phyloP scores from a whole-genome alignment of 2,888 invertebrate genomes.

The Argyra leucocephala region DNA sequence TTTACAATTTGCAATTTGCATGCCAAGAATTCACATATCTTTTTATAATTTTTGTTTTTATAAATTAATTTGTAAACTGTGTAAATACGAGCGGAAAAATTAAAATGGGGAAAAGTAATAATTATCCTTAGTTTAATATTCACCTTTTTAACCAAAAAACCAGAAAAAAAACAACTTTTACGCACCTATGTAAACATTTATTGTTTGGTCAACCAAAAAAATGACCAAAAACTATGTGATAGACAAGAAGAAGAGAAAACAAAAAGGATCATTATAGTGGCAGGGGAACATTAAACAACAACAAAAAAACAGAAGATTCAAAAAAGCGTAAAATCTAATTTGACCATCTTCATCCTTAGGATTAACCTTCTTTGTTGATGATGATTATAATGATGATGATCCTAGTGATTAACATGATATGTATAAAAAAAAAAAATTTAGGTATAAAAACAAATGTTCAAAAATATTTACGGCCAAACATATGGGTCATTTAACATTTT shows the following conservation, averaged over 20 bases:
- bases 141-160: not conserved
- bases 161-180: not conserved
- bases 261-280: not conserved
- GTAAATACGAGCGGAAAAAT: not conserved
- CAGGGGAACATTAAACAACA: not conserved
- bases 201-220: slow-evolving; percentile 7
- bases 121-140: not conserved
- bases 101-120: not conserved
- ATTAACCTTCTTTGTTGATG: slow-evolving; percentile 12
- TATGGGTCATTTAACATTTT: slow-evolving; percentile 25
- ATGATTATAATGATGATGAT: slow-evolving; percentile 1
- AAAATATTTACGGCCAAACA: slow-evolving; percentile 14
- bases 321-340: slow-evolving; percentile 22
- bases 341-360: slow-evolving; percentile 22
- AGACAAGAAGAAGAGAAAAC: not conserved
- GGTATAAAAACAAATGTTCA: too few species aligned
- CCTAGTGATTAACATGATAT: not conserved
- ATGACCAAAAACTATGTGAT: not conserved
- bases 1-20: too few species aligned
- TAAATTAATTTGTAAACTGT: too few species aligned
- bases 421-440: too few species aligned
- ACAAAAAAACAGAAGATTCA: slow-evolving; percentile 14
- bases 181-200: slow-evolving; percentile 7
- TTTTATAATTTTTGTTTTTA: too few species aligned
- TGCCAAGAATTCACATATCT: too few species aligned